These are phyloP conservation scores for Phyto melanocephala DNA, from an alignment of 2,888 invertebrate species.

Conservation along the genomic window DNA sequence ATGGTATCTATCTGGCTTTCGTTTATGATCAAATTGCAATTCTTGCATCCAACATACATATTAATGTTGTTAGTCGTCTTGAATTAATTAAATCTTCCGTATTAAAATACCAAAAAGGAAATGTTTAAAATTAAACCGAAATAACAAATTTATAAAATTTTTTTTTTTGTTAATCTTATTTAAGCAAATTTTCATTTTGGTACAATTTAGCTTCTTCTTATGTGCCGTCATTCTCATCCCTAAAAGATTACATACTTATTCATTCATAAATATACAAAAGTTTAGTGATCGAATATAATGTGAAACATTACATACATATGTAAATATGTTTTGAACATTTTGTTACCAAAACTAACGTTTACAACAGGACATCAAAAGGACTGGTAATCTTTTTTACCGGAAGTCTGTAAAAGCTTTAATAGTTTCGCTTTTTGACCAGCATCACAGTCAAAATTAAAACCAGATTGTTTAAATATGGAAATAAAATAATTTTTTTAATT, in stretches of 20 bases:
- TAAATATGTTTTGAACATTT: not conserved
- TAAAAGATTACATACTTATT: not conserved
- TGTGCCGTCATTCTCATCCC: no score
- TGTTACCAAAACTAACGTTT: not conserved
- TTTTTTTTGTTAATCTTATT: no score
- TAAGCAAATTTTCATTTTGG: no score
- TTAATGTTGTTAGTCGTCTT: no score
- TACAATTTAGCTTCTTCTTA: no score
- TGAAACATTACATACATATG: constrained; percentile 11
- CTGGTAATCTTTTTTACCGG: constrained; percentile 14
- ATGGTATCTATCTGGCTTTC: no score
- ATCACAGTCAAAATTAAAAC: not conserved
- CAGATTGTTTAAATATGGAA: not conserved
- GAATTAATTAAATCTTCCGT: no score
- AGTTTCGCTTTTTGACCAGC: not conserved
- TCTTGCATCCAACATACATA: no score
- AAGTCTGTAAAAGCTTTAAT: constrained; percentile 17
- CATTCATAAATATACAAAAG: not conserved
- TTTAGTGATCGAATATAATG: constrained; percentile 5
- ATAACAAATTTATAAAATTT: no score
- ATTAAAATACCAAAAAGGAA: no score
- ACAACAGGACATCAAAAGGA: constrained; percentile 3
- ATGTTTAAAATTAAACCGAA: no score
- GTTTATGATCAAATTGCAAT: no score
- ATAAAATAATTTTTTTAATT: not conserved